These are phyloP conservation scores for Gortyna flavago DNA, from an alignment of 2,888 invertebrate species.

Conservation along the genomic window DNA sequence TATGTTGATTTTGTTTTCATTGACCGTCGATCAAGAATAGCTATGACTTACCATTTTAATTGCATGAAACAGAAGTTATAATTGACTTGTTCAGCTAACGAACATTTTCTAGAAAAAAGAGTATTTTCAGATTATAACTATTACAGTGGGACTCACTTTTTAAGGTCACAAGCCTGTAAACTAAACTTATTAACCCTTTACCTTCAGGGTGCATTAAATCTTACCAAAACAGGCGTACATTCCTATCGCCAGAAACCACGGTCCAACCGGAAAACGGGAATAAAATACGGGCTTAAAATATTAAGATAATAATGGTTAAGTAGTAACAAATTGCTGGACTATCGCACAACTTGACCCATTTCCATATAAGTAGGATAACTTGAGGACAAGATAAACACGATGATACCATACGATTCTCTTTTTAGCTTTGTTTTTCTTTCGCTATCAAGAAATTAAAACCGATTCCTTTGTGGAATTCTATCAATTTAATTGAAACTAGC, in stretches of 20 bases:
- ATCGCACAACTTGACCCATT: slow-evolving; percentile 48
- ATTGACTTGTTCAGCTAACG: no score
- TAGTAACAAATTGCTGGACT: slow-evolving; percentile 45
- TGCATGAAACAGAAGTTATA: background rate
- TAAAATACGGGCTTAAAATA: slow-evolving; percentile 46
- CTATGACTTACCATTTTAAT: background rate
- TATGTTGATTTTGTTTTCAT: background rate
- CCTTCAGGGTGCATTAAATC: background rate
- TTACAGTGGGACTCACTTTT: no score
- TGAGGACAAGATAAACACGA: slow-evolving; percentile 45
- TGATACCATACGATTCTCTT: slow-evolving; percentile 14
- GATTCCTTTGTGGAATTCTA: background rate
- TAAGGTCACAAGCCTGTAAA: no score
- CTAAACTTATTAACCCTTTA: background rate
- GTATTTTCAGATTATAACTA: no score
- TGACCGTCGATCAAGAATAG: background rate
- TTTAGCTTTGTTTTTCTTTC: slow-evolving; percentile 17
- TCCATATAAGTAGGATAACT: slow-evolving; percentile 45
- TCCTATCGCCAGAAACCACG: slow-evolving; percentile 14
- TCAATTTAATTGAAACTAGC: background rate
- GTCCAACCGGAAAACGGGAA: slow-evolving; percentile 2
- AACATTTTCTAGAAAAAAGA: no score
- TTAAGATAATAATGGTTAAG: slow-evolving; percentile 47
- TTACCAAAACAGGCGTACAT: slow-evolving; percentile 4
- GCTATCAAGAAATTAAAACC: slow-evolving; percentile 19